A percentile compares a stretch with the other conserved stretches of the same genome.
Conservation (phyloP, 2,888 invertebrate genomes). For the Lomographa bimaculata region DNA sequence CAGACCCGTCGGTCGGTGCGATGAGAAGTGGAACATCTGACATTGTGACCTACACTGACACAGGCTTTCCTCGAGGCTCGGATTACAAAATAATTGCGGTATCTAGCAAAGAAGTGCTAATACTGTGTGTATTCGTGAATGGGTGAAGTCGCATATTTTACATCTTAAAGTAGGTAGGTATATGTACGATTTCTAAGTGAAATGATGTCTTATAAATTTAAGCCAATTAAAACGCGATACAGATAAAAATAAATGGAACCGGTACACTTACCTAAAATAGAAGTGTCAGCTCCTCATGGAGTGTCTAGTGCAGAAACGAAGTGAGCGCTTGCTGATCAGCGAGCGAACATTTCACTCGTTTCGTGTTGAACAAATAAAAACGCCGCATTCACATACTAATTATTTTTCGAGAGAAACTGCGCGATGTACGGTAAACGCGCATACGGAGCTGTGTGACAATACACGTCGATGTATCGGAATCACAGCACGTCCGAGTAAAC, state of each 20-base stretch:
- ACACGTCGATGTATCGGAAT: slow-evolving; percentile 60
- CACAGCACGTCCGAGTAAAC: slow-evolving; percentile 46
- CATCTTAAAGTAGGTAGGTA: background rate
- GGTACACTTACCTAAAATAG: slow-evolving; percentile 51
- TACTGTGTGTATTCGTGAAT: slow-evolving; percentile 11
- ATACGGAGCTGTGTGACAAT: slow-evolving; percentile 61
- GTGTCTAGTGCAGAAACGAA: slow-evolving; percentile 54
- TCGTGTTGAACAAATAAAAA: slow-evolving; percentile 59
- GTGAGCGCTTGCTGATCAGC: slow-evolving; percentile 55
- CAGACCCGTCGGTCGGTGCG: slow-evolving; percentile 58
- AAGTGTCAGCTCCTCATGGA: slow-evolving; percentile 70
- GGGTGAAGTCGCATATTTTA: background rate
- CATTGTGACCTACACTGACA: slow-evolving; percentile 69
- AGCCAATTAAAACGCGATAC: slow-evolving; percentile 11
- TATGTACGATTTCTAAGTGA: slow-evolving; percentile 17
- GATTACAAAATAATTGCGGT: slow-evolving; percentile 35
- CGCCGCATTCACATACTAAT: slow-evolving; percentile 78
- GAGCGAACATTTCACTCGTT: slow-evolving; percentile 75
- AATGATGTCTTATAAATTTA: slow-evolving; percentile 2
- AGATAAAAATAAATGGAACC: slow-evolving; percentile 19
- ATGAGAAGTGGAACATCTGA: slow-evolving; percentile 73
- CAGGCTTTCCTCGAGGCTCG: slow-evolving; percentile 51
- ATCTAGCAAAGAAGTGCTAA: slow-evolving; percentile 28
- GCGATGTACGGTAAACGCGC: slow-evolving; percentile 64
- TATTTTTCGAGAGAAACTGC: slow-evolving; percentile 69